These are phyloP conservation scores for Chloroclystis v-ata DNA, from an alignment of 2,888 invertebrate species.

Conservation along the genomic window DNA sequence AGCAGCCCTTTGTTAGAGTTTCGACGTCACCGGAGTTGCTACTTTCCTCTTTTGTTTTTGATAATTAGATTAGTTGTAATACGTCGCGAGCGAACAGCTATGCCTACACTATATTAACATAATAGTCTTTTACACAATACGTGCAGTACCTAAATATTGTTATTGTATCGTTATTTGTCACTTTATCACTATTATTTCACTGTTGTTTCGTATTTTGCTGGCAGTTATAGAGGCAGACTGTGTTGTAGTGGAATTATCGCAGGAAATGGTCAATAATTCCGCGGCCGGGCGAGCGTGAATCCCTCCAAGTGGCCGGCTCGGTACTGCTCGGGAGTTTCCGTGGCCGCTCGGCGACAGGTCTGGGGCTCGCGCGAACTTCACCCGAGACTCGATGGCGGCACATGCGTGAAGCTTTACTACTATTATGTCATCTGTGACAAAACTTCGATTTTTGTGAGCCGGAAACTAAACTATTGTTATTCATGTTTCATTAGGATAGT, in stretches of 20 bases:
- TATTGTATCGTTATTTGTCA: constrained; percentile 43
- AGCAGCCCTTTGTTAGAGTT: constrained; percentile 23
- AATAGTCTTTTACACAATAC: constrained; percentile 42
- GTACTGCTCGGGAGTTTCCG: constrained; percentile 67
- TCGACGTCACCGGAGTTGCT: constrained; percentile 17
- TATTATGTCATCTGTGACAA: not conserved
- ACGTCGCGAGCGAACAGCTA: constrained; percentile 38
- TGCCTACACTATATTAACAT: constrained; percentile 44
- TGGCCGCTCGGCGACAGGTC: constrained; percentile 35
- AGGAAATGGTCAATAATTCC: constrained; percentile 69
- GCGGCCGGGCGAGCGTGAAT: constrained; percentile 56
- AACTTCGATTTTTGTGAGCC: constrained; percentile 41
- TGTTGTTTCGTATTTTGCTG: constrained; percentile 37
- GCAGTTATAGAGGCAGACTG: constrained; percentile 47
- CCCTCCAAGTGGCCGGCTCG: constrained; percentile 55
- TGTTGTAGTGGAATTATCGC: constrained; percentile 49
- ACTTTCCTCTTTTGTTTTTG: constrained; percentile 37
- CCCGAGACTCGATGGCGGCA: constrained; percentile 35
- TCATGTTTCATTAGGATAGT: not conserved
- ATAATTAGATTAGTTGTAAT: constrained; percentile 49
- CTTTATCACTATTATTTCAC: constrained; percentile 50
- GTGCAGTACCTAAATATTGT: constrained; percentile 34
- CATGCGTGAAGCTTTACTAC: constrained; percentile 45
- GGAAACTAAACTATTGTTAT: not conserved
- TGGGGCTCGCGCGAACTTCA: constrained; percentile 44